These are phyloP conservation scores for Candidula unifasciata DNA, from an alignment of 2,888 invertebrate species.

Conservation along the genomic window DNA sequence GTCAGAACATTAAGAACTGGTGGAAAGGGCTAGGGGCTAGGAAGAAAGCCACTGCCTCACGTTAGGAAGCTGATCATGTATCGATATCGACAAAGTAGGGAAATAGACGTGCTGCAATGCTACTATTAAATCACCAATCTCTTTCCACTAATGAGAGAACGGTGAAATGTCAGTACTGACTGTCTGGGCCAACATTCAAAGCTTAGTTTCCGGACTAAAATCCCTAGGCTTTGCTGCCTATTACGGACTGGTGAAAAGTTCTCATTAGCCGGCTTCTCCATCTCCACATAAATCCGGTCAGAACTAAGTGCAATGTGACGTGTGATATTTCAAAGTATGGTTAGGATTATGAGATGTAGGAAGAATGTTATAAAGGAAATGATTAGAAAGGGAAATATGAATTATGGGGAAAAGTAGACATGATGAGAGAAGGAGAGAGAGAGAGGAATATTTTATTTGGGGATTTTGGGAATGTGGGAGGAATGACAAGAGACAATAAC, in stretches of 20 bases:
- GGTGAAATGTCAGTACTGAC: constrained; percentile 14
- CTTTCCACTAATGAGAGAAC: neutral
- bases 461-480: too few relatives aligned
- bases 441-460: too few relatives aligned
- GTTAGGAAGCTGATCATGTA: neutral
- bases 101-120: neutral
- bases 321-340: neutral
- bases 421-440: too few relatives aligned
- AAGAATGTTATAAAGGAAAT: neutral
- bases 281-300: neutral
- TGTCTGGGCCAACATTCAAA: constrained; percentile 15
- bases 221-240: constrained; percentile 16
- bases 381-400: neutral
- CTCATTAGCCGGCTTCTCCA: neutral
- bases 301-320: neutral
- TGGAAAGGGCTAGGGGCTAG: too few relatives aligned
- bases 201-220: constrained; percentile 12
- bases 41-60: too few relatives aligned
- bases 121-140: neutral
- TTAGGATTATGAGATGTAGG: neutral
- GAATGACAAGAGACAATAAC: too few relatives aligned
- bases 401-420: neutral
- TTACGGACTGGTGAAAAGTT: constrained; percentile 23
- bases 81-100: neutral
- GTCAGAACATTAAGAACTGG: too few relatives aligned